Conservation (phyloP, 1,140 invertebrate species). For the Leucophenga varia region DNA sequence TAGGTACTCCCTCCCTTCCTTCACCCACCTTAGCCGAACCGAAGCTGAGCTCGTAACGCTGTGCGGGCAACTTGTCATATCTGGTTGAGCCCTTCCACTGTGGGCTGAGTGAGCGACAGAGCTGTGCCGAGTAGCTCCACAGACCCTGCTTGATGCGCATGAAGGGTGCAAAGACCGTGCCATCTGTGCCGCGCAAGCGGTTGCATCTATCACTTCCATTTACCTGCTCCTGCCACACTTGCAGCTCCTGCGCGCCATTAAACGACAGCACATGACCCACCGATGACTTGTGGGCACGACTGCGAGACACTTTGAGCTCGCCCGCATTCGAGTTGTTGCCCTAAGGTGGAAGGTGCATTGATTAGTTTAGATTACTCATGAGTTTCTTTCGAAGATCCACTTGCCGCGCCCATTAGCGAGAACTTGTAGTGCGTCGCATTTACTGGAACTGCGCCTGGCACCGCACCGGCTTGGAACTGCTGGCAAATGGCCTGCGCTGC, state of each 20-base stretch:
- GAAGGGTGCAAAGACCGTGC: slow-evolving; percentile 72
- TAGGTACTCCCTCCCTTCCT: too few relatives aligned
- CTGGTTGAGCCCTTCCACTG: slow-evolving; percentile 61
- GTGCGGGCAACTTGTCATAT: slow-evolving; percentile 67
- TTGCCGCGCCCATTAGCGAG: slow-evolving; percentile 68
- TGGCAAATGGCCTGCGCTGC: slow-evolving; percentile 68
- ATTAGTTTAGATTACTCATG: too few relatives aligned
- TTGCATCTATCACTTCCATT: slow-evolving; percentile 66
- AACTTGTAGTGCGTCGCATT: slow-evolving; percentile 65
- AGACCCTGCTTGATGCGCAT: slow-evolving; percentile 61
- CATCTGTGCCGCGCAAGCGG: slow-evolving; percentile 70
- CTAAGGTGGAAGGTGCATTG: too few relatives aligned
- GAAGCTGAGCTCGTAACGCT: slow-evolving; percentile 67
- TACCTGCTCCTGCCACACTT: too few relatives aligned
- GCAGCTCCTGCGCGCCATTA: slow-evolving; percentile 60
- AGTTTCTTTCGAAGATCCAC: too few relatives aligned
- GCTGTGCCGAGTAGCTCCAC: slow-evolving; percentile 62
- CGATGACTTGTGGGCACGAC: slow-evolving; percentile 64
- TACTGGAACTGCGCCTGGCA: slow-evolving; percentile 56
- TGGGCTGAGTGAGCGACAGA: slow-evolving; percentile 68
- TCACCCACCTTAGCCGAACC: slow-evolving; percentile 60
- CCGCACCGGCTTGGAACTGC: slow-evolving; percentile 61
- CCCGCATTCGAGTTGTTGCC: too few relatives aligned
- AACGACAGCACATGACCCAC: slow-evolving; percentile 66
- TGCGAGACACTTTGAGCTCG: slow-evolving; percentile 70